Base-by-base conservation (phyloP, 2,113 vertebrate species). In the Nothocercus nigrocapillus region DNA sequence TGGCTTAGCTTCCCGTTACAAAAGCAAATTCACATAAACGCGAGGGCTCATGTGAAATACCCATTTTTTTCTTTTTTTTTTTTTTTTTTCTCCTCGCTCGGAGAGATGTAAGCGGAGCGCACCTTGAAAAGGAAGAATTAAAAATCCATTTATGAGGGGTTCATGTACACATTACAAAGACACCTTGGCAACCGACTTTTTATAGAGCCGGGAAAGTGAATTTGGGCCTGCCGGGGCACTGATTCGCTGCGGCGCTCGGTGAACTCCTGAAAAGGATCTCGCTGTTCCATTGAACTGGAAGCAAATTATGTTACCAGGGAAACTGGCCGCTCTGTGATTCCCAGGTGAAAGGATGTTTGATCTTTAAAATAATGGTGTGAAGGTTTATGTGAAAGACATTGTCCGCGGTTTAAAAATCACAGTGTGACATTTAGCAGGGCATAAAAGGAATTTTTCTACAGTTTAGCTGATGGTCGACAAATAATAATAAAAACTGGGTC, bases 331-430 rank as follows among this genome's bases (percentile, higher is more conserved):
- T 92, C 91, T 24, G 20, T 38, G 36, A 90, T 72, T 95, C 90
- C 93, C 94, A 97, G 97, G 97, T 96, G 96, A 96, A 97, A 95
- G 83, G 88, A 93, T 95, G 90, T 89, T 97, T 96, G 90, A 95
- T 97, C 95, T 97, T 95, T 94, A 93, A 96, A 97, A 97, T 78
- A 97, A 93, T 38, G 86, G 94, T 95, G 90, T 88, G 93, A 95
- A 93, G 56, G 82, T 96, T 97, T 94, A 72, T 74, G 80, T 73
- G 87, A 95, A 77, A 73, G 80, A 72, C 83, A 62, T 96, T 97
- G 87, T 93, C 92, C 18, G 30, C 38, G 63, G 81, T 93, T 83
- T 87, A 89, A 94, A 96, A 97, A 96, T 96, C 97, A 51, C 63
- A 8, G 19, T 63, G 68, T 96, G 93, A 94, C 89, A 88, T 97